Evolutionary conservation across 2,797 vertebrate species (phyloP), one percentile per base, ranked within the genome.

Genomic region (Gymnoscopelus braueri): DNA sequence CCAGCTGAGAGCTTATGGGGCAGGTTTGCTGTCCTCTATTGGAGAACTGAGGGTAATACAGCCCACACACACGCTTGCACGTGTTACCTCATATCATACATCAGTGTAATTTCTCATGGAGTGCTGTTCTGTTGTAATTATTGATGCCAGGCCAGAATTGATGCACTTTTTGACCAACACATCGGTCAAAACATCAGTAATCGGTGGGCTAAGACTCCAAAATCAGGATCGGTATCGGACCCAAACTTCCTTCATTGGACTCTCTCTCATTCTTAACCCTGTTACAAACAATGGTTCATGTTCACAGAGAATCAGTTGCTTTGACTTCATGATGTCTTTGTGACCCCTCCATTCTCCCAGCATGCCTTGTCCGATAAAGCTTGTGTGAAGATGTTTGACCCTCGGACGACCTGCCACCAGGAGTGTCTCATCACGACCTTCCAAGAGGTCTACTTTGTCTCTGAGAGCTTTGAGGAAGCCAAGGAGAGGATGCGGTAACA

Each of bases 391-490:
- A 86, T 92, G 76, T 99, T 99, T 2, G 98, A 99, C 87, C 98
- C 98, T 15, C 95, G 93, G 88, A 95, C 95, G 59, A 98, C 97
- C 64, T 97, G 96, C 87, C 90, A 93, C 75, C 97, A 98, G 88
- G 98, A 98, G 91, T 99, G 98, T 87, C 95, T 98, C 85, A 98
- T 99, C 87, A 99, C 98, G 52, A 97, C 97, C 73, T 99, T 98
- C 88, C 97, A 99, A 87, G 97, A 99, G 4, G 96, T 95, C 60
- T 99, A 99, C 88, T 99, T 99, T 86, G 95, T 98, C 77, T 98
- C 98, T 0, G 97, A 98, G 87, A 98, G 97, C 93, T 99, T 99
- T 68, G 97, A 99, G 87, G 97, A 98, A 91, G 97, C 97, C 87
- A 99, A 99, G 87, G 96, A 97, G 87, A 98, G 97, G 85, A 99